A percentile compares a stretch with the other conserved stretches of the same genome.
phyloP scores from a whole-genome alignment of 2,888 invertebrate genomes.

The Boloria selene region DNA sequence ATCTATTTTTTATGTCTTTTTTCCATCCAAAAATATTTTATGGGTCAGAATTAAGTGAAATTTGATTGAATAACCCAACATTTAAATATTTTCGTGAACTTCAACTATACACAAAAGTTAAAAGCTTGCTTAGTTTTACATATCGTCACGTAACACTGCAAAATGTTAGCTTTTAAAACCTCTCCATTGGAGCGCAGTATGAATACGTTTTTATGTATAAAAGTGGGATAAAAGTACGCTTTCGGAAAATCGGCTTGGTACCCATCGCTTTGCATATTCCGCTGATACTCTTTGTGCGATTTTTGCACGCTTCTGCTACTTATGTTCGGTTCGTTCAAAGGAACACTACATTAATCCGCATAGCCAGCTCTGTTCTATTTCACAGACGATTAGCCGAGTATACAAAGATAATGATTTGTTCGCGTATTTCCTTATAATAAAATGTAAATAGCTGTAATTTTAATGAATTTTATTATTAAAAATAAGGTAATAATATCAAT shows the following conservation, averaged over 20 bases:
- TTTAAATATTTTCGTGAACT: too few relatives aligned
- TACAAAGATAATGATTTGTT: conserved; percentile 8
- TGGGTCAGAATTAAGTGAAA: too few relatives aligned
- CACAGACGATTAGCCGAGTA: conserved; percentile 8
- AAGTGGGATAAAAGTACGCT: conserved; percentile 1
- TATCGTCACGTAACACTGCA: background rate
- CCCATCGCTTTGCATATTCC: conserved; percentile 4
- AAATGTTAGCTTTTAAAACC: conserved; percentile 3
- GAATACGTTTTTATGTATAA: background rate
- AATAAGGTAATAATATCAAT: too few relatives aligned
- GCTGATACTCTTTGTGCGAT: conserved; percentile 7
- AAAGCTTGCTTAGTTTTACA: background rate
- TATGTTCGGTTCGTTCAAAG: conserved; percentile 3
- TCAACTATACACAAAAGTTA: too few relatives aligned
- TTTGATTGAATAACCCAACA: too few relatives aligned
- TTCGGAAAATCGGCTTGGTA: background rate
- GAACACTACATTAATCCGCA: conserved; percentile 7
- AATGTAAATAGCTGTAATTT: background rate
- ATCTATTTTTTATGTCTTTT: too few relatives aligned
- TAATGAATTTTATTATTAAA: background rate
- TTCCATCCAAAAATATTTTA: too few relatives aligned
- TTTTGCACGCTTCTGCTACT: background rate
- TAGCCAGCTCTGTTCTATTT: conserved; percentile 10
- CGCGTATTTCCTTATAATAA: background rate
- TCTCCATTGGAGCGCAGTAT: background rate